Evolutionary conservation across 2,888 invertebrate genomes (phyloP), one percentile per base, ranked within the genome.

Genomic region (Troides helena): DNA sequence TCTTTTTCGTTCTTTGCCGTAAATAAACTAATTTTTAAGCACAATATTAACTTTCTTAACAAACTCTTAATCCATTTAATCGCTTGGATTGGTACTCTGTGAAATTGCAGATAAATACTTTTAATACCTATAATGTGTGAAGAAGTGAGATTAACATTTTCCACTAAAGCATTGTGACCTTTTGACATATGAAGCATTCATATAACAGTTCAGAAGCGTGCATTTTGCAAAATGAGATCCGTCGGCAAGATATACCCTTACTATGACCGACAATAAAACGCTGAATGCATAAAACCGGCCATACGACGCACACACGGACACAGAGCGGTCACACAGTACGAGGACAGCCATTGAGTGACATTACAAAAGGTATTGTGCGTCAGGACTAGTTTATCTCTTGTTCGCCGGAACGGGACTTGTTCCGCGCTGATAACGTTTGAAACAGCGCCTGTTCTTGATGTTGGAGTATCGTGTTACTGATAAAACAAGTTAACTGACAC

Each of bases 351-450:
- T 85, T 87, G 83, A 87, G 81, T 80, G 83, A 80, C 85, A 81
- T 85, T 81, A 90, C 89, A 90, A 90, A 88, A 88, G 89, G 84
- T 81, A 90, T 89, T 91, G 91, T 87, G 78, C 78, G 74, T 76
- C 65, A 75, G 79, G 83, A 84, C 86, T 82, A 86, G 88, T 89
- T 89, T 88, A 90, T 88, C 88, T 88, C 82, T 79, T 82, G 81
- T 85, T 85, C 80, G 81, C 81, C 78, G 80, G 81, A 81, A 83
- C 78, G 75, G 75, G 77, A 76, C 81, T 80, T 81, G 90, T 91
- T 90, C 85, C 83, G 88, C 86, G 70, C 90, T 90, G 91, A 91
- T 90, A 89, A 85, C 80, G 80, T 74, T 80, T 76, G 74, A 77
- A 80, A 78, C 77, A 77, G 75, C 78, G 25, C 61, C 43, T 46